Base-by-base conservation (phyloP, 2,113 vertebrate genomes). In the Scolopax mira region DNA sequence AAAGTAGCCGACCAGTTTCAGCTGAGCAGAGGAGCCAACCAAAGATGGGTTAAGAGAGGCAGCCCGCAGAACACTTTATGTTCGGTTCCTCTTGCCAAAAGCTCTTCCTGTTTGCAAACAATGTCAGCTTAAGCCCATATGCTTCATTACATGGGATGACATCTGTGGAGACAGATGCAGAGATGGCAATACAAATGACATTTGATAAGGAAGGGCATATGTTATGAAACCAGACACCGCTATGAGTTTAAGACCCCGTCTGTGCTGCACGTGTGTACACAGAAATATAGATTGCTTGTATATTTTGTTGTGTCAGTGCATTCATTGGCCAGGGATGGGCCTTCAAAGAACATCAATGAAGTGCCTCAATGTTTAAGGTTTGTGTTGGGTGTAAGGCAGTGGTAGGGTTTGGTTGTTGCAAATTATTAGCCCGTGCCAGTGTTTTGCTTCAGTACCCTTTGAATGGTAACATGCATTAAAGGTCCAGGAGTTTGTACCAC, bases 161-260 rank as follows among this genome's bases (percentile, higher is more conserved):
- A 96, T 97, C 96, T 97, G 96, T 83, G 85, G 91, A 96, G 89
- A 77, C 96, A 97, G 96, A 97, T 97, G 95, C 89, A 83, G 93
- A 71, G 78, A 96, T 89, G 71, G 89, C 95, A 95, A 94, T 93
- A 95, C 89, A 87, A 94, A 95, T 93, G 95, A 95, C 95, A 97
- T 96, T 94, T 95, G 94, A 96, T 97, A 96, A 93, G 94, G 83
- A 94, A 96, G 96, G 96, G 93, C 95, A 97, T 96, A 95, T 96
- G 95, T 89, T 97, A 92, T 85, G 94, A 92, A 97, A 95, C 84
- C 94, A 95, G 93, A 82, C 89, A 81, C 95, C 1, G 6, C 93
- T 77, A 72, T 39, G 58, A 52, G 28, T 91, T 94, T 91, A 72
- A 85, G 87, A 82, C 71, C 52, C 41, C 82, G 54, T 87, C 91